phyloP scores from a whole-genome alignment of 1,140 invertebrate species.

The Nixonia krombeini region DNA sequence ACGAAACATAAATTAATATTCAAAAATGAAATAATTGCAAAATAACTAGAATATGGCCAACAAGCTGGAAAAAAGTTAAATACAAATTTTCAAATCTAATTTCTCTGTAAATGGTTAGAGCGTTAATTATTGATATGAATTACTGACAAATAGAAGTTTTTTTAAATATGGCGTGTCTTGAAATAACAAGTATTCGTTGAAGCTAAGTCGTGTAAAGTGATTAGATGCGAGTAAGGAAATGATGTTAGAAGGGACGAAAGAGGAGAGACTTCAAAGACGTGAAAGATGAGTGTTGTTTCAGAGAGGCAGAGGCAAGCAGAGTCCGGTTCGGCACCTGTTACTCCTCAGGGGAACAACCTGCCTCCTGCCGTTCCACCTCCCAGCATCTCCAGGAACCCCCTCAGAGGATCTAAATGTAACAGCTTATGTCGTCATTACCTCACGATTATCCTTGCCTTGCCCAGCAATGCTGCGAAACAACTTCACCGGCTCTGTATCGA shows the following conservation, averaged over 20 bases:
- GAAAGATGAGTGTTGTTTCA: constrained; percentile 71
- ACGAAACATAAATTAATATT: too few relatives aligned
- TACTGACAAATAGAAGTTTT: too few relatives aligned
- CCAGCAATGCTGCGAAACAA: constrained; percentile 30
- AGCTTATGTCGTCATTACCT: constrained; percentile 65
- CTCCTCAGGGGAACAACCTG: constrained; percentile 69
- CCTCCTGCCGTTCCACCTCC: constrained; percentile 69
- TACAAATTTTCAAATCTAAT: too few relatives aligned
- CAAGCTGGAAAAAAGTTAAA: too few relatives aligned
- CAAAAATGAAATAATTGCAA: too few relatives aligned
- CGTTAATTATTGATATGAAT: too few relatives aligned
- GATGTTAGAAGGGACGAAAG: constrained; percentile 20
- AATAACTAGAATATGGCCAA: too few relatives aligned
- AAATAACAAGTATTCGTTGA: too few relatives aligned
- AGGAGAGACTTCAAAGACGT: constrained; percentile 58
- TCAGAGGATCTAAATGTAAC: constrained; percentile 87
- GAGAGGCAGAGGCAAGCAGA: constrained; percentile 71
- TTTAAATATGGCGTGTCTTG: too few relatives aligned
- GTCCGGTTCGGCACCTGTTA: constrained; percentile 70
- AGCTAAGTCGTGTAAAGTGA: too few relatives aligned
- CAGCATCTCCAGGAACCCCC: constrained; percentile 79
- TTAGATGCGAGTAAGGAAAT: constrained; percentile 1
- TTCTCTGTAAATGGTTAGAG: too few relatives aligned
- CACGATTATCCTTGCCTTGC: constrained; percentile 47
- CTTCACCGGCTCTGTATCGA: background rate